phyloP scores from a whole-genome alignment of 2,113 vertebrate species.

The Saccopteryx bilineata region DNA sequence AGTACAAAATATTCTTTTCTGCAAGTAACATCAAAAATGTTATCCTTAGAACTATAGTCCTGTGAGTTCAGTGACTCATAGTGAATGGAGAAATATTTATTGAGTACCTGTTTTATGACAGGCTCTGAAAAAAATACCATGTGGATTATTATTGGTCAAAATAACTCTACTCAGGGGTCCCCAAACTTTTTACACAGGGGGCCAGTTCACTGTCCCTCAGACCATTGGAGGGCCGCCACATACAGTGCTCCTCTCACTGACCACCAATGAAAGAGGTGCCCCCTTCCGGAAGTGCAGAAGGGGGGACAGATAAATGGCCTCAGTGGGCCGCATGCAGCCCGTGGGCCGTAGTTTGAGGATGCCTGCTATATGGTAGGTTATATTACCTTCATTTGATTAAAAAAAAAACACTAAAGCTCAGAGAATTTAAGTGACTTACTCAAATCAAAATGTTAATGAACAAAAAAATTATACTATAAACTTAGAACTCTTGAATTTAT shows the following conservation, averaged over 20 bases:
- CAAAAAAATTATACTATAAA: neutral
- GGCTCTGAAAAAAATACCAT: neutral
- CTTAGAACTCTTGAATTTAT: neutral
- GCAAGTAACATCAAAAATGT: neutral
- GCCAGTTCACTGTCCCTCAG: no score
- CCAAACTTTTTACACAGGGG: no score
- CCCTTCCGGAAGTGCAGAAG: no score
- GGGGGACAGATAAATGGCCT: no score
- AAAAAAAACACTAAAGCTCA: neutral
- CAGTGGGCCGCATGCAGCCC: no score
- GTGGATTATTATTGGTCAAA: neutral
- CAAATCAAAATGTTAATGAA: constrained; percentile 10
- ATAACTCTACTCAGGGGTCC: no score
- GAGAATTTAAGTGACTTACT: neutral
- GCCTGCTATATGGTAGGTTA: neutral
- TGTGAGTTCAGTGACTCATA: neutral
- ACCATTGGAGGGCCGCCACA: no score
- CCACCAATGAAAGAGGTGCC: no score
- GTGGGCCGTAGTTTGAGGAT: no score
- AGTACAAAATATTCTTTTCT: constrained; percentile 13
- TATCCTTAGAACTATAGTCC: neutral
- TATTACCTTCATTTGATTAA: neutral
- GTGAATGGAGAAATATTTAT: neutral
- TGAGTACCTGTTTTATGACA: neutral
- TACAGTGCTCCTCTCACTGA: no score